Conservation (phyloP, 2,888 invertebrate species). For the Epirrita christyi region DNA sequence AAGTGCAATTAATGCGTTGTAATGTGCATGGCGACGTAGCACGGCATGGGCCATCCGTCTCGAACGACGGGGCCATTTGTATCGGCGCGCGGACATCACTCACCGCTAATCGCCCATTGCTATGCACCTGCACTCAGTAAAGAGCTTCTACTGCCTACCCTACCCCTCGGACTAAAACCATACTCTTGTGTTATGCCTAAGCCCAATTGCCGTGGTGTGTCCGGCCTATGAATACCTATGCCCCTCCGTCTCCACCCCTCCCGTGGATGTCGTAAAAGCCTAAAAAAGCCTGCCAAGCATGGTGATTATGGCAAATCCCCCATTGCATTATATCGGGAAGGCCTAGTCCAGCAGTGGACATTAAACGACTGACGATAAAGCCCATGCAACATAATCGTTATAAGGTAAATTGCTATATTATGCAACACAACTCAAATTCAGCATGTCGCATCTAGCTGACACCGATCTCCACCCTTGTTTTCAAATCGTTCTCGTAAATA, state of each 20-base stretch:
- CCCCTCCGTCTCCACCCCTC: too few relatives aligned
- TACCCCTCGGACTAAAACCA: neutral
- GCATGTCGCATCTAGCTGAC: constrained; percentile 7
- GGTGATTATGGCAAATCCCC: too few relatives aligned
- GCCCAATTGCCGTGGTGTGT: too few relatives aligned
- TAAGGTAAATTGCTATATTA: too few relatives aligned
- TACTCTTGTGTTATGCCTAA: constrained; percentile 4
- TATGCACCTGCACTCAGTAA: constrained; percentile 68
- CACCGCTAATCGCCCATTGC: constrained; percentile 69
- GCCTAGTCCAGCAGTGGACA: too few relatives aligned
- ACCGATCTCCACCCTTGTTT: constrained; percentile 10
- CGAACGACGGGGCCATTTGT: constrained; percentile 71
- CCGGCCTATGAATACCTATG: too few relatives aligned
- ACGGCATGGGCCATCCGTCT: constrained; percentile 66
- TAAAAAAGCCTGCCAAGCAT: too few relatives aligned
- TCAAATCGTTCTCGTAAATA: constrained; percentile 58
- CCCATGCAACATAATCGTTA: too few relatives aligned
- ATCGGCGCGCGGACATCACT: constrained; percentile 66
- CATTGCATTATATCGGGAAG: too few relatives aligned
- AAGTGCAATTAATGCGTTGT: constrained; percentile 68
- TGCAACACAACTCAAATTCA: constrained; percentile 1
- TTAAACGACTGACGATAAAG: too few relatives aligned
- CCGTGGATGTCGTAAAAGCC: too few relatives aligned
- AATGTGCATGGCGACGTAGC: constrained; percentile 49
- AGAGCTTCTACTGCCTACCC: constrained; percentile 20